A percentile compares a stretch with the other conserved stretches of the same genome.
phyloP scores from a whole-genome alignment of 2,888 invertebrate genomes.

The Drosophila tripunctata region DNA sequence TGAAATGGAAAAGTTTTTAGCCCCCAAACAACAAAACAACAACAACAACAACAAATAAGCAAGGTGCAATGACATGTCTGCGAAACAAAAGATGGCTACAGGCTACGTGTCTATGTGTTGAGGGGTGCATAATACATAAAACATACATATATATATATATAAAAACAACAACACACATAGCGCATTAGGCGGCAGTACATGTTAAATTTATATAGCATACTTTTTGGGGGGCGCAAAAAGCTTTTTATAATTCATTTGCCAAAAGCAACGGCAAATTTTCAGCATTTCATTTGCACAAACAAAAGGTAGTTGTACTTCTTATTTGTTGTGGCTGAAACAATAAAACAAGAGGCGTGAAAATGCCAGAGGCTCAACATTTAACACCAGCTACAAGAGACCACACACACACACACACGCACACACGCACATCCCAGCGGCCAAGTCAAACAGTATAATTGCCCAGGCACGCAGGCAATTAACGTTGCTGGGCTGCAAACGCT shows the following conservation, averaged over 20 bases:
- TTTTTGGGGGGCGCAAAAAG: conserved; percentile 38
- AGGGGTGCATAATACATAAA: conserved; percentile 55
- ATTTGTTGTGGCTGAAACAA: conserved; percentile 40
- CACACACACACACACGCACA: conserved; percentile 49
- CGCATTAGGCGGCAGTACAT: conserved; percentile 30
- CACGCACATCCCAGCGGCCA: conserved; percentile 50
- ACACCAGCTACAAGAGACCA: conserved; percentile 49
- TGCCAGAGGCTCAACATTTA: conserved; percentile 66
- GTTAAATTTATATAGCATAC: conserved; percentile 51
- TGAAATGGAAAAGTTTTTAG: conserved; percentile 41
- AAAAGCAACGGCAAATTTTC: conserved; percentile 33
- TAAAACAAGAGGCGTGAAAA: conserved; percentile 69
- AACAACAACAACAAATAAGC: conserved; percentile 3
- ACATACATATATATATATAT: too few species aligned
- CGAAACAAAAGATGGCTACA: conserved; percentile 23
- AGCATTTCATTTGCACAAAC: conserved; percentile 41
- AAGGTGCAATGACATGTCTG: conserved; percentile 51
- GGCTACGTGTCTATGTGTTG: conserved; percentile 9
- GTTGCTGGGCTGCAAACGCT: conserved; percentile 7
- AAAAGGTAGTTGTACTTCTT: conserved; percentile 9
- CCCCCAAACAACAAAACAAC: too few species aligned
- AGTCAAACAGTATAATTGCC: conserved; percentile 58
- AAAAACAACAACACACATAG: conserved; percentile 5
- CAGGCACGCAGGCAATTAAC: conserved; percentile 53
- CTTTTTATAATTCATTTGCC: conserved; percentile 59